Conservation (phyloP, 2,113 vertebrate genomes). For the Megalops atlanticus region DNA sequence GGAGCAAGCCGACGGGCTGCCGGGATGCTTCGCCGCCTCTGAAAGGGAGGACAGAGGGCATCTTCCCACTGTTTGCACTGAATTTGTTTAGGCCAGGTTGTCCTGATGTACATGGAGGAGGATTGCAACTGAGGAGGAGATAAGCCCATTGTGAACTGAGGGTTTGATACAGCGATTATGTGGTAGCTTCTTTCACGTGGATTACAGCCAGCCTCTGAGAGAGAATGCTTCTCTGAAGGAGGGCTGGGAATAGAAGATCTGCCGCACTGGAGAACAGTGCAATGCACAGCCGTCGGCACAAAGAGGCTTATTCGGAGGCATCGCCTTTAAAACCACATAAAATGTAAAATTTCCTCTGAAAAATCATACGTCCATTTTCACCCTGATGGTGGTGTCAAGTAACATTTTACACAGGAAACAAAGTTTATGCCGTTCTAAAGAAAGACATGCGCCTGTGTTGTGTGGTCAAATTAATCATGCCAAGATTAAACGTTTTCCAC, state of each 20-base stretch:
- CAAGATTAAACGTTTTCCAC: background rate
- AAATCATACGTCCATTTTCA: too few relatives aligned
- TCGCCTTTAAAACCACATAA: background rate
- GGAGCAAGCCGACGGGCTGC: too few relatives aligned
- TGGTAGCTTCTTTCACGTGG: conserved; percentile 30
- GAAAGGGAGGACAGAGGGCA: background rate
- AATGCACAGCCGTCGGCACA: too few relatives aligned
- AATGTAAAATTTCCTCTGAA: background rate
- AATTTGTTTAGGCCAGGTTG: conserved; percentile 1
- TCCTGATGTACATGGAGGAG: conserved; percentile 3
- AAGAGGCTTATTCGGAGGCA: conserved; percentile 29
- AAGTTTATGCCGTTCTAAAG: background rate
- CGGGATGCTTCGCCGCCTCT: conserved; percentile 1
- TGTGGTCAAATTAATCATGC: background rate
- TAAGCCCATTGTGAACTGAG: conserved; percentile 18
- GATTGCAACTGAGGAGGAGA: conserved; percentile 10
- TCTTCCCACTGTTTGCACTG: background rate
- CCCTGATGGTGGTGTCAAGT: too few relatives aligned
- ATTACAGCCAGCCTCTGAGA: conserved; percentile 27
- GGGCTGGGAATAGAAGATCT: conserved; percentile 17
- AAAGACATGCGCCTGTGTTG: background rate
- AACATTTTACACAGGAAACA: too few relatives aligned
- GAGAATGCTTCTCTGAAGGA: conserved; percentile 14
- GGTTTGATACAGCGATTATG: conserved; percentile 32
- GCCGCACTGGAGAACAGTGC: background rate